Evolutionary conservation across 2,888 invertebrate species (phyloP), one percentile per base, ranked within the genome.

Genomic region (Patella caerulea): DNA sequence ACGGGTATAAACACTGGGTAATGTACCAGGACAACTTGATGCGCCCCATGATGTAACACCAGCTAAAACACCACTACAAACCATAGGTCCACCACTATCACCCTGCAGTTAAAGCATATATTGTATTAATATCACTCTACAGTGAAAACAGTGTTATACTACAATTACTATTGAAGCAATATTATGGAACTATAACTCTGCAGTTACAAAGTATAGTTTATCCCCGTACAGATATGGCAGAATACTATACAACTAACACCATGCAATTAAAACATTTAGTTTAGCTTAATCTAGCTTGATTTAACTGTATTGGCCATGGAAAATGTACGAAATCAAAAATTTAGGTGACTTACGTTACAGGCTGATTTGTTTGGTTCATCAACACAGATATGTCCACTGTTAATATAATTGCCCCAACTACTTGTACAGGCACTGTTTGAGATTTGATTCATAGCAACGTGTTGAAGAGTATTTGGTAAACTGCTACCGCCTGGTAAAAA

Each of bases 11-110:
- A 56, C 56, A 56, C 59, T 59, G n/a, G 59, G 59, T 11, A 7
- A n/a, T 17, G 59, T 59, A n/a, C 59, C 15, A 59, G 59, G 59
- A 59, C 59, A 59, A 59, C 59, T n/a, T 59, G 59, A 4, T n/a
- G 59, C 59, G 5, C 59, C 59, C 59, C 59, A 59, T 59, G 59
- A 59, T 12, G 59, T 59, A 19, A 59, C 19, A 59, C 59, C 59
- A 59, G 59, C 59, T 59, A 59, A 19, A 65, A 65, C 65, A 65
- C 65, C 24, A 24, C 1, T 65, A 59, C 59, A 59, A n/a, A 59
- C 19, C 59, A 59, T 59, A 12, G 59, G 59, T 59, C 59, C 59
- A 14, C 59, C 59, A 59, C 59, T 59, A 19, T 59, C 59, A 59
- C 59, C 59, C 59, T 59, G 59, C 11, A 59, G 11, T 19, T 19